These are phyloP conservation scores for Anguilla marmorata DNA, from an alignment of 2,797 vertebrate genomes.

Conservation along the genomic window DNA sequence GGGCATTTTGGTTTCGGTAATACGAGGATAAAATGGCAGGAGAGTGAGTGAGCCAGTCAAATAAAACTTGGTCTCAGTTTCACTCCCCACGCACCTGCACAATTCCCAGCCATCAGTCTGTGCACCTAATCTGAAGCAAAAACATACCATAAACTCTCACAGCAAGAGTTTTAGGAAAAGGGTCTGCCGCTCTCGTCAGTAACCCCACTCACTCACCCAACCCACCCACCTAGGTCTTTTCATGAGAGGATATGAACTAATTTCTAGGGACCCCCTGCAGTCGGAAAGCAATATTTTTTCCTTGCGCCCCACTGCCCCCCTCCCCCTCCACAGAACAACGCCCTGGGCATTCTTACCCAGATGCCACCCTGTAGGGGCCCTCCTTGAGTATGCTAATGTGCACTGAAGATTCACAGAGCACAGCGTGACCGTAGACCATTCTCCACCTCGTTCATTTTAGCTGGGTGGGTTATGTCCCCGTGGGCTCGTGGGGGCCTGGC, in stretches of 20 bases:
- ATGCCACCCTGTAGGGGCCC: conserved; percentile 9
- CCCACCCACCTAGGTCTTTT: neutral
- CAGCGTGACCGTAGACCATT: neutral
- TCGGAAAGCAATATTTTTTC: neutral
- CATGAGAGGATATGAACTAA: neutral
- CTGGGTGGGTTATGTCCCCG: neutral
- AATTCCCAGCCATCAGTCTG: neutral
- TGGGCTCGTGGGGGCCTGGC: neutral
- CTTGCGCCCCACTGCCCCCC: neutral
- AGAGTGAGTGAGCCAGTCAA: neutral
- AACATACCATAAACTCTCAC: neutral
- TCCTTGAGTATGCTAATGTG: neutral
- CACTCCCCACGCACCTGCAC: neutral
- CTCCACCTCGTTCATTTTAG: neutral
- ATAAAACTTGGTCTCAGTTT: neutral
- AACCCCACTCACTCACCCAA: neutral
- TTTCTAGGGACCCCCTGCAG: neutral
- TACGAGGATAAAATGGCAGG: neutral
- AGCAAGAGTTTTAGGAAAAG: neutral
- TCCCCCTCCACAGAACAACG: neutral
- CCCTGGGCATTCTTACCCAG: neutral
- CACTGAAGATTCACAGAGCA: neutral
- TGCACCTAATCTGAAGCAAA: neutral
- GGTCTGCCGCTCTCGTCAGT: neutral
- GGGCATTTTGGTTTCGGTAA: neutral